Evolutionary conservation across 2,797 vertebrate species (phyloP), one percentile per base, ranked within the genome.

Genomic region (Chaunax sp.): DNA sequence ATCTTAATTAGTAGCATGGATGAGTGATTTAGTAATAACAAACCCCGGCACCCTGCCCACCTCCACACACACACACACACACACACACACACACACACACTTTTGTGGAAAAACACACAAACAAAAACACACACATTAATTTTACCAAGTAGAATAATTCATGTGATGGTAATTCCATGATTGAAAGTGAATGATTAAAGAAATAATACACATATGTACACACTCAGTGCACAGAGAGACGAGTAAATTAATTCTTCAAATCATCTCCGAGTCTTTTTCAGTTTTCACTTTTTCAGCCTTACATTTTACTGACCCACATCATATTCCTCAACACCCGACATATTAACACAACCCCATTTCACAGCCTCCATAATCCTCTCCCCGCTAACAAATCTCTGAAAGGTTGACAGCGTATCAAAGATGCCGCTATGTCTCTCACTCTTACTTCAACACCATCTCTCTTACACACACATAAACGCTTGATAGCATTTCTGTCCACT

Each of bases 1-100:
- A 92, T 92, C 90, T 90, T 91, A 92, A 92, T 92, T 91, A 93
- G 87, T 53, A 84, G 80, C 89, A 89, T 79, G 88, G 87, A 85
- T 88, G 89, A 91, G 83, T 71, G 86, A 83, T 88, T 91, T 90
- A 85, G 89, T 87, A 89, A 91, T 91, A 93, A 92, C 89, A 89
- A 88, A 88, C 86, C 70, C 75, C 69, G 67, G 80, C 86, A 85
- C 81, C 78, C 80, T 75, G 80, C 84, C 84, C 82, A 91, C 86
- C 88, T 88, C 83, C 70, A 90, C 82, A 76, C 84, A 65, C 73
- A 40, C 78, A 64, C 49, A 26, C 58, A 35, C 46, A 46, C 15
- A 45, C 3, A 35, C 22, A 43, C 41, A 40, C 43, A 62, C 25
- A 49, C 3, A 50, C n/a, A 59, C 55, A 59, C 18, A 67, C 38